Conservation (phyloP, 2,113 vertebrate species). For the Plotosus lineatus region DNA sequence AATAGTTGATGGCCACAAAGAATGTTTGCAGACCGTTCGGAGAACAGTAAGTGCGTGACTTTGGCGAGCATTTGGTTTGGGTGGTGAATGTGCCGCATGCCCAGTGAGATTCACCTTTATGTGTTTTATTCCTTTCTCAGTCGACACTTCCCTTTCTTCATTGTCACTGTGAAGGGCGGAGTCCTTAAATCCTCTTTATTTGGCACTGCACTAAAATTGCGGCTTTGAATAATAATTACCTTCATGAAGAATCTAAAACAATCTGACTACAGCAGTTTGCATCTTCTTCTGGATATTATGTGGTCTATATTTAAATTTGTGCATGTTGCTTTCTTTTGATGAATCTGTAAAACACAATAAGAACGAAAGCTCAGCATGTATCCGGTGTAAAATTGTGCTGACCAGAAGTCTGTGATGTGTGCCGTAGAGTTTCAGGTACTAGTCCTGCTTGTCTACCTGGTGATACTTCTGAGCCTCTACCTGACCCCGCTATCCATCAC, state of each 20-base stretch:
- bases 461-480: constrained; percentile 84
- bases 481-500: constrained; percentile 86
- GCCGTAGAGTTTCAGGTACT: constrained; percentile 82
- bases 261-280: background rate
- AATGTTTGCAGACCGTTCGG: too few species aligned
- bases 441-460: constrained; percentile 82
- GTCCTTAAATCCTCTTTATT: too few species aligned
- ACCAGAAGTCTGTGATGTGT: constrained; percentile 9
- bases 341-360: background rate
- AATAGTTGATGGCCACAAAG: too few species aligned
- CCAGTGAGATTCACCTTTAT: too few species aligned
- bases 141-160: too few species aligned
- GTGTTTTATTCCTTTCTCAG: too few species aligned
- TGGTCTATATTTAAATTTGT: background rate
- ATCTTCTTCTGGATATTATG: background rate
- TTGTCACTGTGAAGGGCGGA: too few species aligned
- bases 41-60: too few species aligned
- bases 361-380: background rate
- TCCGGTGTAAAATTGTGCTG: background rate
- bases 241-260: background rate
- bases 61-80: too few species aligned
- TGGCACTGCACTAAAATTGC: background rate
- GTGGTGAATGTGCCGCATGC: too few species aligned
- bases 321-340: background rate
- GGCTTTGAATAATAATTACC: background rate